Conservation (phyloP, 1,140 invertebrate species). For the Cydia fagiglandana region DNA sequence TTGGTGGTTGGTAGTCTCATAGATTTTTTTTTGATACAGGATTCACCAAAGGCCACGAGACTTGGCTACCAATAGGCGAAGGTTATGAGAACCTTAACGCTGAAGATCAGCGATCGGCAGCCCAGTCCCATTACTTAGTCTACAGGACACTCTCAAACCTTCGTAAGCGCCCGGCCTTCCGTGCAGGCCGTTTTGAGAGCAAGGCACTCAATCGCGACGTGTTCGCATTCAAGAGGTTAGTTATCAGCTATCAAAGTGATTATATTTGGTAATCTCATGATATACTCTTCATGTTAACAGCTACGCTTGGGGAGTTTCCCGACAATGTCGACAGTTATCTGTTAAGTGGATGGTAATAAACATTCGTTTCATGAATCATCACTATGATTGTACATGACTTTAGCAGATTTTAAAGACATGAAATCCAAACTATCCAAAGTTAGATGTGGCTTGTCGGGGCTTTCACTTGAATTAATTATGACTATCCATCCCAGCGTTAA, state of each 20-base stretch:
- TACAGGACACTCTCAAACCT: slow-evolving; percentile 55
- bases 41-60: slow-evolving; percentile 76
- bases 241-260: background rate
- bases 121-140: slow-evolving; percentile 64
- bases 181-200: slow-evolving; percentile 58
- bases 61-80: slow-evolving; percentile 83
- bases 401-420: too few relatives aligned
- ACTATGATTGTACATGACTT: too few relatives aligned
- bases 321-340: background rate
- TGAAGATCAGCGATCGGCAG: slow-evolving; percentile 52
- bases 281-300: too few relatives aligned
- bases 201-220: slow-evolving; percentile 59
- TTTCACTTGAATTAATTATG: too few relatives aligned
- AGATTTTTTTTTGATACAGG: slow-evolving; percentile 77
- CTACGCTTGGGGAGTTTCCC: background rate
- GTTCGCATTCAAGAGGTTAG: slow-evolving; percentile 67
- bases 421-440: too few relatives aligned
- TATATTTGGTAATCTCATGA: too few relatives aligned
- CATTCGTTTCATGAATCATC: background rate
- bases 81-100: slow-evolving; percentile 81
- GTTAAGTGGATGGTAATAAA: background rate
- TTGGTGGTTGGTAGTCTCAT: background rate
- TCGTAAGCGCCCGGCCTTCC: slow-evolving; percentile 58
- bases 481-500: too few relatives aligned
- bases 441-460: too few relatives aligned